phyloP scores from a whole-genome alignment of 1,140 invertebrate species.

The Cydia splendana region DNA sequence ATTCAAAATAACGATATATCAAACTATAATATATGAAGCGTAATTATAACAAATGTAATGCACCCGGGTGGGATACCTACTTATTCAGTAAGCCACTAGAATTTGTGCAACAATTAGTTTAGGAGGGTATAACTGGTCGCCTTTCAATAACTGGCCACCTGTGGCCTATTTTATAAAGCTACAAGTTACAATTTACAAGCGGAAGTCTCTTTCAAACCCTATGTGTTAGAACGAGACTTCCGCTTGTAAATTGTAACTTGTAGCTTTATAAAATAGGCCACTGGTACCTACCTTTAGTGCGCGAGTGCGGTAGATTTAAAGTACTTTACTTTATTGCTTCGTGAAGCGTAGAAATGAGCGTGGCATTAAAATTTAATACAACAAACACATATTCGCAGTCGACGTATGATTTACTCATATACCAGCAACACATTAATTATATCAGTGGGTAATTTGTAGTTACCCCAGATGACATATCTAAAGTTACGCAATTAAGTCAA shows the following conservation, averaged over 20 bases:
- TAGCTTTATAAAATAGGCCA: too few species aligned
- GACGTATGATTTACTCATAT: constrained; percentile 6
- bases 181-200: too few species aligned
- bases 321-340: constrained; percentile 16
- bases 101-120: constrained; percentile 13
- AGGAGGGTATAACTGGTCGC: too few species aligned
- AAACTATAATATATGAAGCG: too few species aligned
- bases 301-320: constrained; percentile 3
- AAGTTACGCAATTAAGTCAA: constrained; percentile 55
- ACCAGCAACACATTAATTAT: constrained; percentile 23
- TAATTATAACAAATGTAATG: too few species aligned
- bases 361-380: constrained; percentile 17
- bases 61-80: neutral
- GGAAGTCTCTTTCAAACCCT: too few species aligned
- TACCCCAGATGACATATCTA: constrained; percentile 48
- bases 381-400: constrained; percentile 1
- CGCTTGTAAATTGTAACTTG: too few species aligned
- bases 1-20: too few species aligned
- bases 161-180: too few species aligned
- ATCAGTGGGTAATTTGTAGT: constrained; percentile 45
- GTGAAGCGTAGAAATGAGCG: neutral
- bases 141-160: too few species aligned
- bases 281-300: constrained; percentile 10
- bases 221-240: too few species aligned
- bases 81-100: constrained; percentile 7